Percentiles rank a stretch among this genome's conserved stretches.
phyloP scores from a whole-genome alignment of 2,888 invertebrate species.

The Nephrocerus scutellatus region DNA sequence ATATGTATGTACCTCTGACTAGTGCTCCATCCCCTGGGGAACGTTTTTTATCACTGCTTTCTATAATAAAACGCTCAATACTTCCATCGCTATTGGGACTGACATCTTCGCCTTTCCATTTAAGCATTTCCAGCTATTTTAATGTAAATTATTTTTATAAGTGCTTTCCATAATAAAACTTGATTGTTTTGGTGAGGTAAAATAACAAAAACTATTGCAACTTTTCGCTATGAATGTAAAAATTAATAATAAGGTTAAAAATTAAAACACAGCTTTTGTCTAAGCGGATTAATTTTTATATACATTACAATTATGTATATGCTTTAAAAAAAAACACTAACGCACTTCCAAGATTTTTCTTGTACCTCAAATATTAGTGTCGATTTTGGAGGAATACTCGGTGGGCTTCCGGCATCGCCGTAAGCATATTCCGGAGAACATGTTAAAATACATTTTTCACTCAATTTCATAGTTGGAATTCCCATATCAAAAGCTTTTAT shows the following conservation, averaged over 20 bases:
- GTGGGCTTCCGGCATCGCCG: constrained; percentile 73
- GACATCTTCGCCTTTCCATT: constrained; percentile 84
- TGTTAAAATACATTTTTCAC: constrained; percentile 74
- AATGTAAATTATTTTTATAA: not conserved
- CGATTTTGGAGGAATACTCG: constrained; percentile 81
- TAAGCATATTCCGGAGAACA: constrained; percentile 90
- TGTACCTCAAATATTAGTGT: constrained; percentile 82
- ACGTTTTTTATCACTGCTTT: constrained; percentile 62
- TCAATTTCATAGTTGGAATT: constrained; percentile 87
- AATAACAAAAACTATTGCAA: too few relatives aligned
- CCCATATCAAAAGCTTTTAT: constrained; percentile 95
- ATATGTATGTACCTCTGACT: constrained; percentile 63
- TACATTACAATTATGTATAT: not conserved
- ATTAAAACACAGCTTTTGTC: not conserved
- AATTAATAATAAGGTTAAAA: not conserved
- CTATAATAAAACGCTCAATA: constrained; percentile 66
- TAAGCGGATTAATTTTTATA: not conserved
- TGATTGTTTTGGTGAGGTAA: constrained; percentile 9
- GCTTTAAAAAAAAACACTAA: not conserved
- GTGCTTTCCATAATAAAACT: constrained; percentile 18
- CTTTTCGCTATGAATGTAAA: not conserved
- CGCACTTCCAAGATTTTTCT: too few relatives aligned
- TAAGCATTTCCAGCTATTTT: constrained; percentile 74
- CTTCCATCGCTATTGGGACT: constrained; percentile 77
- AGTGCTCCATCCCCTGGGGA: constrained; percentile 75